These are phyloP conservation scores for Mungos mungo DNA, from an alignment of 2,113 vertebrate species.

Conservation along the genomic window DNA sequence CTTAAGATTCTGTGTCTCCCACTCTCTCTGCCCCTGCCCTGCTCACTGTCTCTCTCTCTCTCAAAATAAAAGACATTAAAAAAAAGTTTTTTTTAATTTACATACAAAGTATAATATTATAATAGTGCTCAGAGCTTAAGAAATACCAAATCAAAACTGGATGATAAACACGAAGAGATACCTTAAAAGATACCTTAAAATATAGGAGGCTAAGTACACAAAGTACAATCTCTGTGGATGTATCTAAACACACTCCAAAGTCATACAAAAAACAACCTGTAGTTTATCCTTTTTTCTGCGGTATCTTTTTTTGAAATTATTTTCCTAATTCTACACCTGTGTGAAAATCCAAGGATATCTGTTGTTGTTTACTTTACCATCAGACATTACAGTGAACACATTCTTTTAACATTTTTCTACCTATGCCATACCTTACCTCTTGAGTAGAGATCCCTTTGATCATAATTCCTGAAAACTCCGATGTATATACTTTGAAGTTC, in stretches of 20 bases:
- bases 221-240: neutral
- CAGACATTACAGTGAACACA: neutral
- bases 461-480: slow-evolving; percentile 65
- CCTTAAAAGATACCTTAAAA: neutral
- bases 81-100: neutral
- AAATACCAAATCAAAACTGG: neutral
- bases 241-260: neutral
- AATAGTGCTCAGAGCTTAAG: neutral
- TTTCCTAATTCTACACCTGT: slow-evolving; percentile 19
- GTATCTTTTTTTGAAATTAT: neutral
- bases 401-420: slow-evolving; percentile 33
- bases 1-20: no score
- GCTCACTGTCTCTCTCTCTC: no score
- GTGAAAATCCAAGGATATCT: slow-evolving; percentile 35
- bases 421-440: slow-evolving; percentile 75
- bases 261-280: neutral
- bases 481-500: slow-evolving; percentile 41
- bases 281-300: neutral
- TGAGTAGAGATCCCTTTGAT: slow-evolving; percentile 68
- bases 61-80: no score
- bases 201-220: neutral
- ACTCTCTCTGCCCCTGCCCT: no score
- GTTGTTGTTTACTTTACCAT: neutral
- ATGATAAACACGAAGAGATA: neutral
- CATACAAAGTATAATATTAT: neutral